phyloP scores from a whole-genome alignment of 2,888 invertebrate genomes.

The Mimumesa dahlbomi region DNA sequence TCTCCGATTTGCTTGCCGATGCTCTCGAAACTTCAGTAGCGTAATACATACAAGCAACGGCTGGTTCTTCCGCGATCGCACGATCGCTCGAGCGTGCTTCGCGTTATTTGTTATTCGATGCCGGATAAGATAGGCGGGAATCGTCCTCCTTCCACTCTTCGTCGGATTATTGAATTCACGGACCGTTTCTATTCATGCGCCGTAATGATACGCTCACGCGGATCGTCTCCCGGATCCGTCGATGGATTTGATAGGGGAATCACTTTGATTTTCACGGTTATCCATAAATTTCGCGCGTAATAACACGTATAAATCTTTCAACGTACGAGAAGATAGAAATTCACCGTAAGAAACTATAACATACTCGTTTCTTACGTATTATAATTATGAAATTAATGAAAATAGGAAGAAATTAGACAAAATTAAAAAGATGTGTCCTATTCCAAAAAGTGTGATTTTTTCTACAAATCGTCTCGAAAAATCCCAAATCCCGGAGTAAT shows the following conservation, averaged over 20 bases:
- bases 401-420: too few species aligned
- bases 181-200: slow-evolving; percentile 18
- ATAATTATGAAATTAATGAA: too few species aligned
- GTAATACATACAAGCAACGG: slow-evolving; percentile 11
- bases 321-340: background rate
- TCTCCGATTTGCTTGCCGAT: slow-evolving; percentile 26
- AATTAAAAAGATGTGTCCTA: too few species aligned
- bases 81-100: slow-evolving; percentile 11
- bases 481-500: too few species aligned
- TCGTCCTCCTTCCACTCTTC: background rate
- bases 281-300: too few species aligned
- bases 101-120: slow-evolving; percentile 20
- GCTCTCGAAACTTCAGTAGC: slow-evolving; percentile 28
- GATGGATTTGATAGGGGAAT: slow-evolving; percentile 45
- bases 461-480: too few species aligned
- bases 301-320: too few species aligned
- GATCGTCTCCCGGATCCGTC: slow-evolving; percentile 25
- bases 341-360: too few species aligned
- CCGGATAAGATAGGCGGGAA: slow-evolving; percentile 30
- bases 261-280: slow-evolving; percentile 40
- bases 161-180: slow-evolving; percentile 32
- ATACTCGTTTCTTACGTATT: too few species aligned
- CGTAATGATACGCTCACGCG: slow-evolving; percentile 40
- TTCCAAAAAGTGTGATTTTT: too few species aligned
- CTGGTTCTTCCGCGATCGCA: background rate